Evolutionary conservation across 2,797 vertebrate genomes (phyloP).

Genomic region (Acridotheres tristis): DNA sequence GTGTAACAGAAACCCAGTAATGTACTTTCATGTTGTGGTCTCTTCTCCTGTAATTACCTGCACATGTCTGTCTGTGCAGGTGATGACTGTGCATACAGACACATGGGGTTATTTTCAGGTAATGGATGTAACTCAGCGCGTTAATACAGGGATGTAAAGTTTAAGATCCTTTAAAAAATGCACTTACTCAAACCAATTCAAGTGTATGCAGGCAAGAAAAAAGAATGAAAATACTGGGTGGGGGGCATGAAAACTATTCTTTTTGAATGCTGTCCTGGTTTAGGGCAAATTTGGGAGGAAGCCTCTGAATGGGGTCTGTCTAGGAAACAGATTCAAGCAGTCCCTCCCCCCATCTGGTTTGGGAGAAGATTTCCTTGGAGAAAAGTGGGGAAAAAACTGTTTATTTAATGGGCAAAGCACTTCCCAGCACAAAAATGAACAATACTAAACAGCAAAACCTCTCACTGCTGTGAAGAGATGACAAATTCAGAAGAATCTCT

Average conservation of each 20-base stretch:
- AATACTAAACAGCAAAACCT: no score
- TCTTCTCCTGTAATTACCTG: background rate
- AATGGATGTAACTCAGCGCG: background rate
- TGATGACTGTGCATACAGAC: background rate
- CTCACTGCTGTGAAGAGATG: no score
- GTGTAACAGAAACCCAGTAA: background rate
- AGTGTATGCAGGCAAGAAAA: background rate
- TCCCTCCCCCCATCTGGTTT: no score
- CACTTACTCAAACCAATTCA: background rate
- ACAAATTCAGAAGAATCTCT: no score
- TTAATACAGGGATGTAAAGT: background rate
- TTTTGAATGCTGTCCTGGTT: background rate
- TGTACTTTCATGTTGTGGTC: background rate
- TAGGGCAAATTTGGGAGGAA: no score
- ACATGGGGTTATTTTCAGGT: background rate
- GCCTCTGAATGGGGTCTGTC: no score
- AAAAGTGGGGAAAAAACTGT: no score
- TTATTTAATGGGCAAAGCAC: no score
- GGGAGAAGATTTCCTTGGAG: no score
- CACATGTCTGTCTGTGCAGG: background rate
- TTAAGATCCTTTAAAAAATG: background rate
- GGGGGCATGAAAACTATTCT: background rate
- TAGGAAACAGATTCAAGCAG: no score
- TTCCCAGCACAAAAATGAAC: no score
- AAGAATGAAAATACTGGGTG: rapidly evolving